Evolutionary conservation across 2,113 vertebrate species (phyloP), one percentile per base, ranked within the genome.

Genomic region (Progne subis): DNA sequence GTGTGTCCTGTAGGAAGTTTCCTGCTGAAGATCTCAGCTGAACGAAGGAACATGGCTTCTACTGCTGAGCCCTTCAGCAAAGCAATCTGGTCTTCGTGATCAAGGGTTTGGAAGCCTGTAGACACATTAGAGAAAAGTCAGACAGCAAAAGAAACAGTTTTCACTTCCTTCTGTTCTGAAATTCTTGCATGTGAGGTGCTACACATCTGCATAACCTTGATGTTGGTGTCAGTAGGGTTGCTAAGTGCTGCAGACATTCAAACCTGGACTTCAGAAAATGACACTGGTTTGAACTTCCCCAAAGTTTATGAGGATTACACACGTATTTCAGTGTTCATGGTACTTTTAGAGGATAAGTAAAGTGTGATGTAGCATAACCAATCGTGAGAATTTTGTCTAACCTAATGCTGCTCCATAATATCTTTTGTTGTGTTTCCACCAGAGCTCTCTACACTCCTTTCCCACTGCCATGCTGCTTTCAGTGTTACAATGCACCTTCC

Each of bases 11-110:
- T 87, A n/a, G 99, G 99, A 92, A 99, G 98, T 92, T 99, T 99
- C 79, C 93, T 98, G 81, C 98, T 99, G 95, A 99, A 99, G 95
- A 99, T 98, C 95, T 99, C 99, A 68, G 99, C 99, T 5, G 99
- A 99, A 39, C 99, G 99, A 70, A 99, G 98, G 86, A 99, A 99
- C 99, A 99, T 99, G 76, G 99, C 99, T 97, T 99, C 99, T 61
- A 99, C 99, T 21, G 99, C 99, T 12, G 99, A 99, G 61, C 99
- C 99, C 93, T 99, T 99, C 82, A 99, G 95, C 94, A 99, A 97
- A 86, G 99, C 99, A 61, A 99, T 99, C 98, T 99, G 99, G 96
- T 99, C 99, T 95, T 99, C 99, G 8, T 99, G 99, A 92, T 99
- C 99, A 94, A 99, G 96, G 72, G 98, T 98, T 82, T 99, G 99